A percentile compares a stretch with the other conserved stretches of the same genome.
phyloP scores from a whole-genome alignment of 2,113 vertebrate genomes.

The Periophthalmus modestus region DNA sequence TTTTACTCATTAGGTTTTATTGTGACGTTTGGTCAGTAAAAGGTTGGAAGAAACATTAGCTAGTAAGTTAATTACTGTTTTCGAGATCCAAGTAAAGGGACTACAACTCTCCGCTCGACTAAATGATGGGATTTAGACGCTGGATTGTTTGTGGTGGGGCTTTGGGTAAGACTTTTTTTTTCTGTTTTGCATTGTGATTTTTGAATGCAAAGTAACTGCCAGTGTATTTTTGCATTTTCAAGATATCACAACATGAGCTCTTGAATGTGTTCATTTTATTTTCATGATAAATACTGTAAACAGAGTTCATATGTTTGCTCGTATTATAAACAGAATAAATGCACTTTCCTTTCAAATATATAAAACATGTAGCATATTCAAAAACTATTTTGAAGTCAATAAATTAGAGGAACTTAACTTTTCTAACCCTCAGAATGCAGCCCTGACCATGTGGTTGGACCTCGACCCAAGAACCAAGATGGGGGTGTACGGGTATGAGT shows the following conservation, averaged over 20 bases:
- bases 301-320: too few relatives aligned
- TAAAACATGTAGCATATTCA: background rate
- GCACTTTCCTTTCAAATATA: background rate
- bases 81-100: conserved; percentile 9
- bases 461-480: conserved; percentile 71
- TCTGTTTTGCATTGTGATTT: background rate
- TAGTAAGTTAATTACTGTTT: background rate
- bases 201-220: background rate
- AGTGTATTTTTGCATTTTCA: too few relatives aligned
- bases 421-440: conserved; percentile 65
- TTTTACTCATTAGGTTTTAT: background rate
- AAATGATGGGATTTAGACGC: conserved; percentile 77
- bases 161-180: conserved; percentile 65
- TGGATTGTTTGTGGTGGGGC: conserved; percentile 79
- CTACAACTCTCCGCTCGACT: conserved; percentile 20
- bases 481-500: conserved; percentile 76
- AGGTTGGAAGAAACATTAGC: background rate
- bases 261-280: too few relatives aligned
- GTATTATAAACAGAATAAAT: background rate
- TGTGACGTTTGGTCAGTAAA: background rate
- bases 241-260: too few relatives aligned
- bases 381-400: background rate
- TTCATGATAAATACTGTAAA: too few relatives aligned
- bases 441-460: conserved; percentile 60
- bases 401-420: background rate